Conservation (phyloP, 2,797 vertebrate genomes). For the Intellagama lesueurii region DNA sequence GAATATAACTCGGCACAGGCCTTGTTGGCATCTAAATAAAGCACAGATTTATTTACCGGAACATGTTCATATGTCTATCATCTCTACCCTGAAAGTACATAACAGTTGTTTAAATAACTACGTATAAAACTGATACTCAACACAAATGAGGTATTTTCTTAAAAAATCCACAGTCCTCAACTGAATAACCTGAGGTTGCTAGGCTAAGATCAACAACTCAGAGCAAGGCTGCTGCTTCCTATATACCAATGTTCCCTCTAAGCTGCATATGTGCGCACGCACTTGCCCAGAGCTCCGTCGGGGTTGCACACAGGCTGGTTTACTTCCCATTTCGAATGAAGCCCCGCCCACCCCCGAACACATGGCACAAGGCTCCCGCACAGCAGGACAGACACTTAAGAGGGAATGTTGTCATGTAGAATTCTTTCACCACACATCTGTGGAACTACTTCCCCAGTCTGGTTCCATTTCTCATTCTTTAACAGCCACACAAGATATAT, state of each 20-base stretch:
- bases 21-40: constrained; percentile 90
- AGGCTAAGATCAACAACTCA: too few species aligned
- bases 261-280: too few species aligned
- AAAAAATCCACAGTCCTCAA: constrained; percentile 23
- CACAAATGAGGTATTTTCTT: neutral
- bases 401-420: too few species aligned
- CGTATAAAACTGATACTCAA: neutral
- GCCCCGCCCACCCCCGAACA: too few species aligned
- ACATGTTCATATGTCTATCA: neutral
- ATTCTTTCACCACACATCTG: too few species aligned
- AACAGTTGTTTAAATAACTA: neutral
- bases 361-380: too few species aligned
- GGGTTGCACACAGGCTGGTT: too few species aligned
- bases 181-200: neutral
- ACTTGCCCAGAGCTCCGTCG: too few species aligned
- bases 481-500: neutral
- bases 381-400: neutral
- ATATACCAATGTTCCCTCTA: too few species aligned
- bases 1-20: constrained; percentile 92
- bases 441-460: too few species aligned
- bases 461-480: neutral
- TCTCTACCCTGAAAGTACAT: neutral
- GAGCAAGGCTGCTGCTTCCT: too few species aligned
- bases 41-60: constrained; percentile 35
- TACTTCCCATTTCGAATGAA: too few species aligned